Conservation (phyloP, 2,888 invertebrate species). For the Lymantria monacha region DNA sequence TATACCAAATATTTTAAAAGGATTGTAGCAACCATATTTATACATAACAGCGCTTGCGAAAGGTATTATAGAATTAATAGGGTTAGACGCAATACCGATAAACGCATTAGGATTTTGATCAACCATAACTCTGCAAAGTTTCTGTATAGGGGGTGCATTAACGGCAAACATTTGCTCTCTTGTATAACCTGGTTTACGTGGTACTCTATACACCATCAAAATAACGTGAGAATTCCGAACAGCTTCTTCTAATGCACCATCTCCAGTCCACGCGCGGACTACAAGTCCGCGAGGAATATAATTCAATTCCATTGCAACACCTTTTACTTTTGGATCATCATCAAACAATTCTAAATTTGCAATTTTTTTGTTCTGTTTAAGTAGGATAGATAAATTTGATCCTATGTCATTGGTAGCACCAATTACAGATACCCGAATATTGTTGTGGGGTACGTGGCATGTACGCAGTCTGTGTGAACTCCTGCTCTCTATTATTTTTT, state of each 20-base stretch:
- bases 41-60: constrained; percentile 52
- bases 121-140: constrained; percentile 48
- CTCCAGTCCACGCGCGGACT: constrained; percentile 39
- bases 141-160: constrained; percentile 50
- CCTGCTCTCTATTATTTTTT: not conserved
- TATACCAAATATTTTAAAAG: constrained; percentile 57
- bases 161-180: constrained; percentile 52
- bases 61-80: constrained; percentile 59
- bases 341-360: constrained; percentile 51
- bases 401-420: constrained; percentile 57
- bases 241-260: constrained; percentile 37
- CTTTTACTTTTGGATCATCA: constrained; percentile 45
- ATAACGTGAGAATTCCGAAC: constrained; percentile 47
- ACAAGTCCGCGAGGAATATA: constrained; percentile 49
- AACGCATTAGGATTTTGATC: constrained; percentile 52
- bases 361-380: constrained; percentile 54
- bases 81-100: constrained; percentile 57
- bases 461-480: not conserved
- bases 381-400: constrained; percentile 49
- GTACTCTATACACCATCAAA: constrained; percentile 46
- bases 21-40: constrained; percentile 51
- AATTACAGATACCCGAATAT: constrained; percentile 53
- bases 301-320: constrained; percentile 48
- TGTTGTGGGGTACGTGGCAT: constrained; percentile 20
- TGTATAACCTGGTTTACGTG: constrained; percentile 41